phyloP scores from a whole-genome alignment of 2,113 vertebrate species.

The Nesoenas mayeri region DNA sequence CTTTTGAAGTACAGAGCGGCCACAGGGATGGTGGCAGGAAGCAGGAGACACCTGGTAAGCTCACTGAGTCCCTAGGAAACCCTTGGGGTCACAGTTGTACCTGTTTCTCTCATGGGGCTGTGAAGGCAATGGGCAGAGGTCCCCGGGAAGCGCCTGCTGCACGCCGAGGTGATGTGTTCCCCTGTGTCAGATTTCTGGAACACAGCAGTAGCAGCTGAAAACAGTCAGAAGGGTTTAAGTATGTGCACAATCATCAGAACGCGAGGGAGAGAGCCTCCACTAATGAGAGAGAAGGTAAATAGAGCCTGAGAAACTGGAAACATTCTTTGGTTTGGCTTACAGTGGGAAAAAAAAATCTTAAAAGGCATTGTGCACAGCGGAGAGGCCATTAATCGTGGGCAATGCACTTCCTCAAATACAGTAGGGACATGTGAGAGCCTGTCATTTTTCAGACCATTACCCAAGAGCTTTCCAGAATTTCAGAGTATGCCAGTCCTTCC shows the following conservation, averaged over 20 bases:
- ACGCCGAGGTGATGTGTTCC: slow-evolving; percentile 26
- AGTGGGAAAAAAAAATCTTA: slow-evolving; percentile 19
- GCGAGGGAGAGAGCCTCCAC: neutral
- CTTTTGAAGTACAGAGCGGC: neutral
- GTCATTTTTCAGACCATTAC: slow-evolving; percentile 6
- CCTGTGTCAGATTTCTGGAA: slow-evolving; percentile 46
- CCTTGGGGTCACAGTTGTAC: neutral
- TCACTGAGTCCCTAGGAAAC: neutral
- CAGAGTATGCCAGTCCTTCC: neutral
- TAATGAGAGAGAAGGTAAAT: slow-evolving; percentile 58
- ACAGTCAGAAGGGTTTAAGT: slow-evolving; percentile 63
- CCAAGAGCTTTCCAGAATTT: slow-evolving; percentile 13
- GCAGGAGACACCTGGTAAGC: fast-evolving
- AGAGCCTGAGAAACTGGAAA: slow-evolving; percentile 67
- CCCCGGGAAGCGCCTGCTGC: neutral
- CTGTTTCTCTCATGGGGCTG: neutral
- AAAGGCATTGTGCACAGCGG: slow-evolving; percentile 5
- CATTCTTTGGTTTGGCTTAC: slow-evolving; percentile 53
- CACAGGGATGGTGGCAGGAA: neutral
- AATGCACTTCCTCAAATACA: slow-evolving; percentile 27
- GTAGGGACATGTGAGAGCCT: neutral
- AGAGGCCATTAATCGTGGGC: slow-evolving; percentile 38
- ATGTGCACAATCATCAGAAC: slow-evolving; percentile 67
- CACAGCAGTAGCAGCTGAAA: slow-evolving; percentile 59
- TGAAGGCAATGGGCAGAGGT: neutral